These are phyloP conservation scores for Drosophila ambigua DNA, from an alignment of 1,140 invertebrate genomes.

Conservation along the genomic window DNA sequence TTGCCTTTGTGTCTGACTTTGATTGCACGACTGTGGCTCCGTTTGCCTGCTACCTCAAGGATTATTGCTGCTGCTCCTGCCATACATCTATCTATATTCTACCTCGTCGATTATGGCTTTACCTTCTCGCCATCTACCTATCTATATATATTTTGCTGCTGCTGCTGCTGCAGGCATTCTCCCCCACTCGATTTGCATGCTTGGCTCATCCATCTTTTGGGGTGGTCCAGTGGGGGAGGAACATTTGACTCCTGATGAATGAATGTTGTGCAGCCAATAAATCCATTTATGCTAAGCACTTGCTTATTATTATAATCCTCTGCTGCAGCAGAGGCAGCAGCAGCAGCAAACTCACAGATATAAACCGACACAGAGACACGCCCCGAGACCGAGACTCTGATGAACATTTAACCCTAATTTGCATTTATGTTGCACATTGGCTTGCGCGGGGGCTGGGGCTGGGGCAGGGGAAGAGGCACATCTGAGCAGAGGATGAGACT, in stretches of 20 bases:
- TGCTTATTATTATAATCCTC: slow-evolving; percentile 80
- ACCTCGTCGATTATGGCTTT: too few relatives aligned
- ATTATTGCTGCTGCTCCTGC: too few relatives aligned
- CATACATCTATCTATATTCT: too few relatives aligned
- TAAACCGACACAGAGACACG: slow-evolving; percentile 23
- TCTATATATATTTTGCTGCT: too few relatives aligned
- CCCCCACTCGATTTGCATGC: too few relatives aligned
- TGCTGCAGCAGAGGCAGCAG: slow-evolving; percentile 23
- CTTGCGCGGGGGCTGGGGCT: neutral
- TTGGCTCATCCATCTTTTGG: too few relatives aligned
- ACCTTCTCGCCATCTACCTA: too few relatives aligned
- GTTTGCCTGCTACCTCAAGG: too few relatives aligned
- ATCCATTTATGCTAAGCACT: slow-evolving; percentile 75
- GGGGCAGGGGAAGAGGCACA: neutral
- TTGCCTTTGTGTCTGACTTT: too few relatives aligned
- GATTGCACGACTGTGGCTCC: too few relatives aligned
- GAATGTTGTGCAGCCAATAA: slow-evolving; percentile 65
- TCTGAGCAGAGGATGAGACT: slow-evolving; percentile 40
- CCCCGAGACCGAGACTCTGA: slow-evolving; percentile 27
- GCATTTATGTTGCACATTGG: slow-evolving; percentile 68
- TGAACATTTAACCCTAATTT: slow-evolving; percentile 79
- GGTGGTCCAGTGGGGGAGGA: slow-evolving; percentile 24
- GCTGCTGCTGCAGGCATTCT: too few relatives aligned
- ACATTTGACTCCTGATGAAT: slow-evolving; percentile 69
- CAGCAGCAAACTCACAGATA: slow-evolving; percentile 9